These are phyloP conservation scores for Tenthredo notha DNA, from an alignment of 2,888 invertebrate species.

Conservation along the genomic window DNA sequence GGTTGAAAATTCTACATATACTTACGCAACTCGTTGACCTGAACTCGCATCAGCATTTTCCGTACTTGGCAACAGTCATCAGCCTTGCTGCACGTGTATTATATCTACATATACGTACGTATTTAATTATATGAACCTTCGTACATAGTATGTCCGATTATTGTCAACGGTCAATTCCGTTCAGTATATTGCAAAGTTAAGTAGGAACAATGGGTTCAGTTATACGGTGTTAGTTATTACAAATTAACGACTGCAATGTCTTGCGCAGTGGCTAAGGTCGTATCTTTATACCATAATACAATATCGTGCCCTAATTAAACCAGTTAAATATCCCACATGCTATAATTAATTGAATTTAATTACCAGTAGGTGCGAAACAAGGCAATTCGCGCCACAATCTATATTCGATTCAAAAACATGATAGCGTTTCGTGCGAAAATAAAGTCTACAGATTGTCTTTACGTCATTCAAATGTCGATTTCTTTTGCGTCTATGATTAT, in stretches of 20 bases:
- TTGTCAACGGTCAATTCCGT: slow-evolving; percentile 29
- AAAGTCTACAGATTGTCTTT: no score
- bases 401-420: no score
- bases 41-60: slow-evolving; percentile 29
- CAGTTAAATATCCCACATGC: background rate
- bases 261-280: background rate
- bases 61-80: slow-evolving; percentile 37
- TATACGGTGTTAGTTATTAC: background rate
- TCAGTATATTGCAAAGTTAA: background rate
- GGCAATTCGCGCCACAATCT: background rate
- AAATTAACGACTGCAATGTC: background rate
- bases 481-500: no score
- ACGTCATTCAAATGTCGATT: no score
- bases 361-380: background rate
- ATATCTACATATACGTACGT: background rate
- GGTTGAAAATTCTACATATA: slow-evolving; percentile 17
- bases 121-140: background rate
- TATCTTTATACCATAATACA: background rate
- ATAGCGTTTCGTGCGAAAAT: no score
- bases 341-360: background rate
- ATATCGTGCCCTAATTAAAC: background rate
- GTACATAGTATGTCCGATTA: background rate
- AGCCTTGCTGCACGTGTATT: slow-evolving; percentile 6
- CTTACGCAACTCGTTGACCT: slow-evolving; percentile 19
- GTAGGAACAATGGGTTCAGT: background rate